Conservation (phyloP, 2,888 invertebrate species). For the Eristalinus aeneus region DNA sequence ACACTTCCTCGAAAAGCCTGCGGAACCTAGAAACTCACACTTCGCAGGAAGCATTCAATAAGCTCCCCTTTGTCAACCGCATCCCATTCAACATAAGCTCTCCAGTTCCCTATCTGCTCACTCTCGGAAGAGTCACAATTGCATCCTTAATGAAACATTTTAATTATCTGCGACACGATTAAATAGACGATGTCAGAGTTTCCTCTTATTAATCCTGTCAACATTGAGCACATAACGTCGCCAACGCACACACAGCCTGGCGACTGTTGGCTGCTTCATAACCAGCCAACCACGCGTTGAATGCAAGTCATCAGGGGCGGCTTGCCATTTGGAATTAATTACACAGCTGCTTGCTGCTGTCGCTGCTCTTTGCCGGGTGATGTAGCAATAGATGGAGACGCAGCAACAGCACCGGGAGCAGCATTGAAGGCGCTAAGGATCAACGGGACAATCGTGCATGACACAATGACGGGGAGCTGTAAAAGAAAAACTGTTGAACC, state of each 20-base stretch:
- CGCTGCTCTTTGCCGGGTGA: neutral
- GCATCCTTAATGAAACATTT: slow-evolving; percentile 19
- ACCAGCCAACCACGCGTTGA: neutral
- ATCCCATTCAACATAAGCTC: neutral
- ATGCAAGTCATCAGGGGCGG: neutral
- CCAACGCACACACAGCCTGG: neutral
- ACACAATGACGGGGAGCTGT: neutral
- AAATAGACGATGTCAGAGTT: slow-evolving; percentile 20
- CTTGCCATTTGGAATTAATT: neutral
- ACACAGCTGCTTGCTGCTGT: neutral
- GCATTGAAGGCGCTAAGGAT: neutral
- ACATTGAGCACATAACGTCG: neutral
- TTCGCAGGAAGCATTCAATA: too few relatives aligned
- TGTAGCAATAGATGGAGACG: too few relatives aligned
- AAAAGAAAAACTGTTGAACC: neutral
- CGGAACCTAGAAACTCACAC: too few relatives aligned
- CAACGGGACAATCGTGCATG: neutral
- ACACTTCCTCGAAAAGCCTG: too few relatives aligned
- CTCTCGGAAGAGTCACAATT: neutral
- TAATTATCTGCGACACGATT: slow-evolving; percentile 23
- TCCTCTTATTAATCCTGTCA: slow-evolving; percentile 14
- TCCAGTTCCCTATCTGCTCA: too few relatives aligned
- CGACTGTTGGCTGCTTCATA: neutral
- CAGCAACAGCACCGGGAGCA: neutral
- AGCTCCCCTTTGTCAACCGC: neutral